Conservation (phyloP, 2,888 invertebrate genomes). For the Syritta pipiens region DNA sequence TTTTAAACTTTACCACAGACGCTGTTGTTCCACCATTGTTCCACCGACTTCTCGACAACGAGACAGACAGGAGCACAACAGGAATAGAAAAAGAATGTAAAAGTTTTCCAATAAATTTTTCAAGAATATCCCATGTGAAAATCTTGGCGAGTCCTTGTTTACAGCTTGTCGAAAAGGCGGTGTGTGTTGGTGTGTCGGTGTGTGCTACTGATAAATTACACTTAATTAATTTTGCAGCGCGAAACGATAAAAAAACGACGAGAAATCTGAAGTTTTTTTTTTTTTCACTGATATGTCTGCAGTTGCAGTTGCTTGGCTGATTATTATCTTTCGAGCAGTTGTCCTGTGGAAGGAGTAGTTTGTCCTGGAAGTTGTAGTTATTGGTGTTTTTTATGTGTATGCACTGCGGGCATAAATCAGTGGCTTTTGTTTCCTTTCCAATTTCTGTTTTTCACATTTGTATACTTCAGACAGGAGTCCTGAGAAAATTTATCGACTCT, state of each 20-base stretch:
- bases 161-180: conserved; percentile 58
- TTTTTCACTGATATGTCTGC: conserved; percentile 9
- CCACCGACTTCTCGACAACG: too few relatives aligned
- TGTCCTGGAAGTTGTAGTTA: conserved; percentile 34
- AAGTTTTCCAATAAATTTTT: conserved; percentile 66
- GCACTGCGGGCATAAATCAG: conserved; percentile 48
- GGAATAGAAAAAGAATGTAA: conserved; percentile 32
- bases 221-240: conserved; percentile 56
- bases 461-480: conserved; percentile 37
- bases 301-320: conserved; percentile 28
- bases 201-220: conserved; percentile 61
- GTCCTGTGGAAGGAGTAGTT: conserved; percentile 11
- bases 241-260: conserved; percentile 7
- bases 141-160: conserved; percentile 63
- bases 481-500: conserved; percentile 52
- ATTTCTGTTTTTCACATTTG: conserved; percentile 24
- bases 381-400: conserved; percentile 43
- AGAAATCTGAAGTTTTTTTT: conserved; percentile 26
- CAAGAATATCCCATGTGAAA: conserved; percentile 55
- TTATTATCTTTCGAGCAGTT: conserved; percentile 53
- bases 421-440: conserved; percentile 22
- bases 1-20: neutral
- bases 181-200: conserved; percentile 19
- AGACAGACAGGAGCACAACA: neutral
- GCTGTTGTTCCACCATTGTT: too few relatives aligned